phyloP scores from a whole-genome alignment of 2,113 vertebrate species.

The Ptilonorhynchus violaceus region DNA sequence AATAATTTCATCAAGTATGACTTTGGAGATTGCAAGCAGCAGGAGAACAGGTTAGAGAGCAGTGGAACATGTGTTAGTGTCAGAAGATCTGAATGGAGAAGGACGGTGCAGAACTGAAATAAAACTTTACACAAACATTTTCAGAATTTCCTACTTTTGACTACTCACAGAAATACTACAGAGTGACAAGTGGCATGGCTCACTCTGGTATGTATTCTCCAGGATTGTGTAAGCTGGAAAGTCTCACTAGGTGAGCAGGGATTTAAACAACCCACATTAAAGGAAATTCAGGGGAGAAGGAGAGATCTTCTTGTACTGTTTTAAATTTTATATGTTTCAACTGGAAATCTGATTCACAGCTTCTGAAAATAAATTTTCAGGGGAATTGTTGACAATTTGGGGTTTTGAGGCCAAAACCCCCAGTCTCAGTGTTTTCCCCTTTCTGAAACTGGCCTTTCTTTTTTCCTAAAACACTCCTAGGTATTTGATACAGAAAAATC shows the following conservation, averaged over 20 bases:
- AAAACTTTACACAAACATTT: neutral
- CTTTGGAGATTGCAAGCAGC: neutral
- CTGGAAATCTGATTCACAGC: neutral
- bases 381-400: neutral
- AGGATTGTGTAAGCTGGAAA: neutral
- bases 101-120: neutral
- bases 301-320: neutral
- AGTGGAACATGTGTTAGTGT: neutral
- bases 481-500: neutral
- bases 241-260: neutral
- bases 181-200: neutral
- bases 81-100: neutral
- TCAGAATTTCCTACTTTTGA: neutral
- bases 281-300: rapidly evolving
- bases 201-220: neutral
- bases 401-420: neutral
- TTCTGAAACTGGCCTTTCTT: neutral
- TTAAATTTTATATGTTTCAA: neutral
- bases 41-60: neutral
- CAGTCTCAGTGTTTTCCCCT: neutral
- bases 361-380: neutral
- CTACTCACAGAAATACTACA: neutral
- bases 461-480: neutral
- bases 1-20: neutral
- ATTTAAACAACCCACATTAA: neutral